Conservation (phyloP, 1,140 invertebrate genomes). For the Zaprionus kolodkinae region DNA sequence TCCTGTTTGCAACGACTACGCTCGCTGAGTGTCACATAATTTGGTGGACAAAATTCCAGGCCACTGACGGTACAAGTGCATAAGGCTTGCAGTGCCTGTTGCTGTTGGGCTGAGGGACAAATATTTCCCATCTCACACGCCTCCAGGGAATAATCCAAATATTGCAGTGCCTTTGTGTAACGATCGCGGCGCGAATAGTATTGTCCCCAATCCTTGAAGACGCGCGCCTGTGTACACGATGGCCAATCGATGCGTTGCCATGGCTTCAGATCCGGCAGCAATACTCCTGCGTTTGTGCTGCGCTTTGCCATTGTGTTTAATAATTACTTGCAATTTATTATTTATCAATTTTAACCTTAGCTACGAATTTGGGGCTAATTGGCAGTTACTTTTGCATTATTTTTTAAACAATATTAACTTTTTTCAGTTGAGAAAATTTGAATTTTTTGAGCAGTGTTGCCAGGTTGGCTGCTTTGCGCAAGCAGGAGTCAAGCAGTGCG, state of each 20-base stretch:
- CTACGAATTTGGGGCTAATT: constrained; percentile 22
- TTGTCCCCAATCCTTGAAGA: constrained; percentile 54
- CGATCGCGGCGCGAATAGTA: constrained; percentile 34
- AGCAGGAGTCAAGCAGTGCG: constrained; percentile 1
- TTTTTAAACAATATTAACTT: constrained; percentile 11
- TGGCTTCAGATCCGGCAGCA: constrained; percentile 35
- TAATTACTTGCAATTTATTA: constrained; percentile 7
- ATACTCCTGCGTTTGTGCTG: not conserved
- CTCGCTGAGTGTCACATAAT: constrained; percentile 7
- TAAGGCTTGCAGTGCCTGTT: not conserved
- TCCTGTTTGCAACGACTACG: constrained; percentile 15
- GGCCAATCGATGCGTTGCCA: constrained; percentile 64
- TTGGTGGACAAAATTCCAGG: not conserved
- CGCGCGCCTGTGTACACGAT: constrained; percentile 22
- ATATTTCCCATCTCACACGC: not conserved
- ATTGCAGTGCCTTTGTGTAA: constrained; percentile 29
- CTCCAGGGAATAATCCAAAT: constrained; percentile 6
- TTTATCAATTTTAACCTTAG: constrained; percentile 4
- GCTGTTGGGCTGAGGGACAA: not conserved
- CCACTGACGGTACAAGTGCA: too few species aligned
- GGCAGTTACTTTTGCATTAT: not conserved
- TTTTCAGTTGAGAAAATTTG: not conserved
- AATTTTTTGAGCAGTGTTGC: too few species aligned
- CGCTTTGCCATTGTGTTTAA: not conserved
- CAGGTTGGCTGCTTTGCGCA: not conserved